Conservation (phyloP, 1,140 invertebrate genomes). For the Cepaea nemoralis region DNA sequence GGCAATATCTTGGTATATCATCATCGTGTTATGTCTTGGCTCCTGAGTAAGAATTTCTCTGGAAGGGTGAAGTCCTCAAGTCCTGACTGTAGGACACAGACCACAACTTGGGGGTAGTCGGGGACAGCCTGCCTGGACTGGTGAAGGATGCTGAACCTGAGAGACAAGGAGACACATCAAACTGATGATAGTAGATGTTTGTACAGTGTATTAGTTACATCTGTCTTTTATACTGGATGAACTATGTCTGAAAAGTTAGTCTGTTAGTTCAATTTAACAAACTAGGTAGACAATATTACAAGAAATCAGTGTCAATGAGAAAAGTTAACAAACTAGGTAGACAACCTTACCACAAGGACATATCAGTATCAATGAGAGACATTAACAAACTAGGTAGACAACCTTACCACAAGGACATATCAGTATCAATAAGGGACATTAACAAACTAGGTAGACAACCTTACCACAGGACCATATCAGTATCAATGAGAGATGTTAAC, state of each 20-base stretch:
- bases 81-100: constrained; percentile 48
- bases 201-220: no score
- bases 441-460: no score
- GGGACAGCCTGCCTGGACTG: constrained; percentile 16
- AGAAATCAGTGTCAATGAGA: background rate
- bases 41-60: constrained; percentile 27
- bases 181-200: no score
- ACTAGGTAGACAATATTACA: background rate
- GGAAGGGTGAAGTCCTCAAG: constrained; percentile 35
- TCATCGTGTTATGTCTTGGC: background rate
- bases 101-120: constrained; percentile 43
- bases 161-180: constrained; percentile 7
- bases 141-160: constrained; percentile 37
- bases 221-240: no score
- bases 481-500: no score
- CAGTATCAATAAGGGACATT: no score
- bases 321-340: no score
- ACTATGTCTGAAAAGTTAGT: background rate
- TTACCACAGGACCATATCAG: no score
- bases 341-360: background rate
- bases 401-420: no score
- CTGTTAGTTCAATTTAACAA: background rate
- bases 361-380: no score
- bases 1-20: background rate
- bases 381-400: no score